Percentiles rank a stretch among this genome's conserved stretches.
Conservation (phyloP, 1,140 invertebrate genomes). For the Holcopasites calliopsidis region DNA sequence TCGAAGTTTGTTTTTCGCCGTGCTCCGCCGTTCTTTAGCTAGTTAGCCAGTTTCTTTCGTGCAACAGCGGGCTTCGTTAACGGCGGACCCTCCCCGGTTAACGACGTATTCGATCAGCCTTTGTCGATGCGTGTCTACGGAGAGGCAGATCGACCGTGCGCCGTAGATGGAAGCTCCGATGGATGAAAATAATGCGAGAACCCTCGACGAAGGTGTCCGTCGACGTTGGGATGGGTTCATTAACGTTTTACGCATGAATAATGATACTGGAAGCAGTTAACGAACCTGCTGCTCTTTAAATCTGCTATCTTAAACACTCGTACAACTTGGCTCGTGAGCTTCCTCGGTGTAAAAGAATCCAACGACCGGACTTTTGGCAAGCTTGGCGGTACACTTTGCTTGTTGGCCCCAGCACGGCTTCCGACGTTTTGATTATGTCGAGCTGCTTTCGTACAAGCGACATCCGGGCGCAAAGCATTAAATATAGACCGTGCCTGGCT, state of each 20-base stretch:
- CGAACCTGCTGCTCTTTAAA: too few relatives aligned
- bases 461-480: slow-evolving; percentile 64
- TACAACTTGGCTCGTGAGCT: background rate
- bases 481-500: slow-evolving; percentile 65
- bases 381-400: too few relatives aligned
- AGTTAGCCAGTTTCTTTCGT: slow-evolving; percentile 32
- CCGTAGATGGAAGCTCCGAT: background rate
- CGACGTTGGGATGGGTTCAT: background rate
- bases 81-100: background rate
- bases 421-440: slow-evolving; percentile 48
- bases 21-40: slow-evolving; percentile 12
- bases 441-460: slow-evolving; percentile 66
- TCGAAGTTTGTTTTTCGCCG: slow-evolving; percentile 28
- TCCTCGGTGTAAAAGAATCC: background rate
- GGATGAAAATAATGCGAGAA: slow-evolving; percentile 20
- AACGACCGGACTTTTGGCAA: background rate
- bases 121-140: background rate
- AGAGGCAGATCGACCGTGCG: slow-evolving; percentile 13
- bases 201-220: background rate
- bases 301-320: background rate
- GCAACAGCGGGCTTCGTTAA: slow-evolving; percentile 21
- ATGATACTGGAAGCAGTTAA: background rate
- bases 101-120: slow-evolving; percentile 38
- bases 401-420: background rate
- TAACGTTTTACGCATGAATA: background rate